phyloP scores from a whole-genome alignment of 2,113 vertebrate genomes.

The Mormyrus lacerda region DNA sequence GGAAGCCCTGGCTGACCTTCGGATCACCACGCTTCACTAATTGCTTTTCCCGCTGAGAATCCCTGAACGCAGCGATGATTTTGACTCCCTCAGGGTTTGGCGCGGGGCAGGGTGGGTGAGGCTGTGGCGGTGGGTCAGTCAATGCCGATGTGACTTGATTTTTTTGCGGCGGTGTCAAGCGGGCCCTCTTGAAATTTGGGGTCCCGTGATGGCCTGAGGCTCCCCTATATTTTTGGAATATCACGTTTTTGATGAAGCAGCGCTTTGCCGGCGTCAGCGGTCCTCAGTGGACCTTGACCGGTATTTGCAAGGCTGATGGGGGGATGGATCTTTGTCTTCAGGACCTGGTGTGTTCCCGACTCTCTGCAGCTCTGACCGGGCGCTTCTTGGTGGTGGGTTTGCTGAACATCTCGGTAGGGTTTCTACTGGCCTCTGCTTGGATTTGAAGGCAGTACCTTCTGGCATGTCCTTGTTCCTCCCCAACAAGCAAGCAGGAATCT shows the following conservation, averaged over 20 bases:
- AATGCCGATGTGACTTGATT: background rate
- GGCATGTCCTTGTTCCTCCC: background rate
- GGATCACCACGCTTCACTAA: constrained; percentile 35
- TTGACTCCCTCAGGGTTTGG: background rate
- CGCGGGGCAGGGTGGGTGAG: background rate
- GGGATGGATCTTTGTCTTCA: background rate
- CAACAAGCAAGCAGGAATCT: constrained; percentile 26
- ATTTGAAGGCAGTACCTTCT: constrained; percentile 12
- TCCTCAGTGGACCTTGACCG: background rate
- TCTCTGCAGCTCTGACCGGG: background rate
- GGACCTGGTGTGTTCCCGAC: background rate
- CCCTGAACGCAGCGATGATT: constrained; percentile 29
- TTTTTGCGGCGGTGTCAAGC: background rate
- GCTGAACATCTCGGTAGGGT: background rate
- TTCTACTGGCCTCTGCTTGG: background rate
- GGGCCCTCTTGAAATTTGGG: background rate
- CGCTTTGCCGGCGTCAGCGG: background rate
- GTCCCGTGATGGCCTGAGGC: background rate
- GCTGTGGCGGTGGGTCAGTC: background rate
- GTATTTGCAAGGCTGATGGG: background rate
- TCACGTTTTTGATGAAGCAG: background rate
- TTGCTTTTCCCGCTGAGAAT: constrained; percentile 33
- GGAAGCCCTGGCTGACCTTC: constrained; percentile 32
- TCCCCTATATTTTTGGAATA: background rate
- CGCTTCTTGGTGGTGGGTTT: background rate